Percentiles rank a stretch among this genome's conserved stretches.
These are phyloP conservation scores for Ganaspis brasiliensis DNA, from an alignment of 2,888 invertebrate genomes.

Conservation along the genomic window DNA sequence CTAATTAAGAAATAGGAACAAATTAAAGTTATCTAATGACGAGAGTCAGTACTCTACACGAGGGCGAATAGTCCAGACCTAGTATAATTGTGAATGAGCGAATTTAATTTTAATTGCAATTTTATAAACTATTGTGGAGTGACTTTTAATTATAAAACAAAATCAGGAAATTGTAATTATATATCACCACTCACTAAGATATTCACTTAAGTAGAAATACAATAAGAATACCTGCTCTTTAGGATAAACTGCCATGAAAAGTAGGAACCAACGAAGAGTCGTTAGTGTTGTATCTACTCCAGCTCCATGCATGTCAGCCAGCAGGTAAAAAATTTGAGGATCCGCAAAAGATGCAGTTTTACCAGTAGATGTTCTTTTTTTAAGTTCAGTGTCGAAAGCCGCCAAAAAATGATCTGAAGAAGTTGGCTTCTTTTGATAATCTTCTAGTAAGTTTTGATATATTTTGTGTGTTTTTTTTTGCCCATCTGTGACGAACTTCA, in stretches of 20 bases:
- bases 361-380: constrained; percentile 77
- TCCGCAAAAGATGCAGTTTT: constrained; percentile 83
- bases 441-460: constrained; percentile 86
- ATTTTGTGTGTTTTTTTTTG: constrained; percentile 87
- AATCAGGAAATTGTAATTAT: too few species aligned
- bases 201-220: too few species aligned
- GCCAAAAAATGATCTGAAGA: constrained; percentile 83
- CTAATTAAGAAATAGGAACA: too few species aligned
- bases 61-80: too few species aligned
- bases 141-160: too few species aligned
- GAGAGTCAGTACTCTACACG: too few species aligned
- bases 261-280: constrained; percentile 90
- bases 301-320: constrained; percentile 93
- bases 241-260: constrained; percentile 88
- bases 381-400: constrained; percentile 85
- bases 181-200: too few species aligned
- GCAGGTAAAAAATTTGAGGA: constrained; percentile 87
- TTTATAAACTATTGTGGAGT: too few species aligned
- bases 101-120: too few species aligned
- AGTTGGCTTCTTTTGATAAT: constrained; percentile 76
- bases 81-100: too few species aligned
- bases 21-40: too few species aligned
- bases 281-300: constrained; percentile 92
- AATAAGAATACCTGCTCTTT: constrained; percentile 87
- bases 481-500: constrained; percentile 86